These are phyloP conservation scores for Drosophila murphyi DNA, from an alignment of 1,140 invertebrate species.

Conservation along the genomic window DNA sequence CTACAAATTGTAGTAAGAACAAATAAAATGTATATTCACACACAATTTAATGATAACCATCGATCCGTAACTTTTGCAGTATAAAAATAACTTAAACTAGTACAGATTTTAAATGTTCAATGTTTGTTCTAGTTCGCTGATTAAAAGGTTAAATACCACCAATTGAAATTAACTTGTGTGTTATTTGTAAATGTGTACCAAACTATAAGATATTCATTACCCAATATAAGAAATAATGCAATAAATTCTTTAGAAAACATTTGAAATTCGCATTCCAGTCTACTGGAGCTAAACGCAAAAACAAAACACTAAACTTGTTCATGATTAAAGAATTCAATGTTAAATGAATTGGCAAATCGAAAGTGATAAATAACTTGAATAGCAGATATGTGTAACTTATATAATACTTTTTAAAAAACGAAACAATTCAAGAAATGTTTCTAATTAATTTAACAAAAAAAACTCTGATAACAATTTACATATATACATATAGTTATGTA, in stretches of 20 bases:
- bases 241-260: too few species aligned
- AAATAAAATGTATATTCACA: too few species aligned
- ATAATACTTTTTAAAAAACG: background rate
- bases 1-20: too few species aligned
- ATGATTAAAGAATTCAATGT: background rate
- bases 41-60: background rate
- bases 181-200: slow-evolving; percentile 19
- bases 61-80: too few species aligned
- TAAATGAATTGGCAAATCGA: slow-evolving; percentile 3
- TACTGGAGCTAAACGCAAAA: background rate
- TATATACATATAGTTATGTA: background rate
- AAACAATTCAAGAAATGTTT: background rate
- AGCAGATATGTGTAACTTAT: background rate
- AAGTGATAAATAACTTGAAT: slow-evolving; percentile 16
- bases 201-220: slow-evolving; percentile 8
- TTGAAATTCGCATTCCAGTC: background rate
- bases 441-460: background rate
- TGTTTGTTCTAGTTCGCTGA: slow-evolving; percentile 43
- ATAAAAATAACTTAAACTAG: background rate
- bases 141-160: slow-evolving; percentile 13
- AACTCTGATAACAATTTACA: background rate
- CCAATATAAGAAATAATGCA: too few species aligned
- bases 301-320: background rate
- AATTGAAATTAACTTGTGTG: slow-evolving; percentile 14
- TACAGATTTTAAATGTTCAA: slow-evolving; percentile 35